These are phyloP conservation scores for Austrolebias charrua DNA, from an alignment of 2,797 vertebrate species.

Conservation along the genomic window DNA sequence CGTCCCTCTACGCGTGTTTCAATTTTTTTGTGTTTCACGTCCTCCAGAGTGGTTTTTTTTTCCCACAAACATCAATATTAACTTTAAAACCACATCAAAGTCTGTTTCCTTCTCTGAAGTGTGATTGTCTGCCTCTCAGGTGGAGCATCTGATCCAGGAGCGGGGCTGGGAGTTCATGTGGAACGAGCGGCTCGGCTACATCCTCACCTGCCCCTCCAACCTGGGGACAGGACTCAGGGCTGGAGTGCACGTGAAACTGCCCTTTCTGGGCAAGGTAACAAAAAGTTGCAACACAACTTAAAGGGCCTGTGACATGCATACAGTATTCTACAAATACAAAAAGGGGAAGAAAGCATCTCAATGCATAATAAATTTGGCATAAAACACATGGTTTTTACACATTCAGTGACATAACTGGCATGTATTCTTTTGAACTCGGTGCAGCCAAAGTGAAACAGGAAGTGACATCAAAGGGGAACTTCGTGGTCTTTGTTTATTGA, in stretches of 20 bases:
- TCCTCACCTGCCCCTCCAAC: slow-evolving; percentile 97
- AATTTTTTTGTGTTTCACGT: not conserved
- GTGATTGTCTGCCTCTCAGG: slow-evolving; percentile 71
- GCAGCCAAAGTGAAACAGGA: no score
- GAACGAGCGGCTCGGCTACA: slow-evolving; percentile 92
- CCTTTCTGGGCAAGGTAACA: slow-evolving; percentile 87
- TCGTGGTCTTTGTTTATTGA: no score
- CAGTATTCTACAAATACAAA: no score
- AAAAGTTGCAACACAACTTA: not conserved
- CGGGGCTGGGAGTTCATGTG: slow-evolving; percentile 99
- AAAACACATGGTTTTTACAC: no score
- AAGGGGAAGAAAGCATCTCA: no score
- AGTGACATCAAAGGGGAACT: no score
- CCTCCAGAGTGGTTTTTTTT: not conserved
- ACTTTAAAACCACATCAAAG: not conserved
- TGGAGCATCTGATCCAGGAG: slow-evolving; percentile 93
- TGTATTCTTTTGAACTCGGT: no score
- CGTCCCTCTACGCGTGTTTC: not conserved
- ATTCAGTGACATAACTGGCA: no score
- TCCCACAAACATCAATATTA: not conserved
- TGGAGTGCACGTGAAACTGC: slow-evolving; percentile 94
- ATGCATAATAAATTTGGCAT: no score
- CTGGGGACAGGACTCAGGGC: slow-evolving; percentile 95
- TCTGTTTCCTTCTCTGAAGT: not conserved
- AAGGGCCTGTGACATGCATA: no score